Evolutionary conservation across 2,797 vertebrate genomes (phyloP).

Genomic region (Anniella stebbinsi): DNA sequence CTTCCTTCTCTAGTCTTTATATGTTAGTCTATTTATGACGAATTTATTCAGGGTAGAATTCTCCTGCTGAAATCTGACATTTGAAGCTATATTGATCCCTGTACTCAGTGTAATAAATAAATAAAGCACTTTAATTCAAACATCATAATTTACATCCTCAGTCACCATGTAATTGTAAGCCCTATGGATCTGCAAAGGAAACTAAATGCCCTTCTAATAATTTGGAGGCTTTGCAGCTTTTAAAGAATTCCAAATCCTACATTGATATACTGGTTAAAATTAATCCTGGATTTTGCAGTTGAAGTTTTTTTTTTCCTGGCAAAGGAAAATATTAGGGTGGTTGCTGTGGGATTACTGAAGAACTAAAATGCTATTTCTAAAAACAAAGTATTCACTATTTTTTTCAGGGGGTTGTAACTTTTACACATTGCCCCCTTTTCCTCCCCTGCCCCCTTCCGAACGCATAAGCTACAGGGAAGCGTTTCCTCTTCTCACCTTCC

Average conservation of each 20-base stretch:
- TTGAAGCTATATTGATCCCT: neutral
- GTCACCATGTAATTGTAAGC: conserved; percentile 12
- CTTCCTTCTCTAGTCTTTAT: neutral
- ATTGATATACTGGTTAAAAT: conserved; percentile 33
- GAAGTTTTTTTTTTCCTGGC: neutral
- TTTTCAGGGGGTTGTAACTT: neutral
- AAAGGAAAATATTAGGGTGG: neutral
- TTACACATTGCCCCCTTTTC: neutral
- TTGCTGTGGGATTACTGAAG: neutral
- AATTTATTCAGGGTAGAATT: neutral
- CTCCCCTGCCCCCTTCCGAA: too few relatives aligned
- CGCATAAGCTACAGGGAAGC: neutral
- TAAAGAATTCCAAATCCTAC: conserved; percentile 29
- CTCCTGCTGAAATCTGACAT: conserved; percentile 10
- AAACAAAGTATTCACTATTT: neutral
- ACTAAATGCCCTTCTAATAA: conserved; percentile 33
- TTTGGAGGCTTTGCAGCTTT: conserved; percentile 31
- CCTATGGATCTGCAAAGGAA: neutral
- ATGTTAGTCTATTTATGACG: neutral
- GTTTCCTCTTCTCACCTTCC: neutral
- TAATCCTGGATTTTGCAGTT: conserved; percentile 22
- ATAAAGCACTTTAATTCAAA: neutral
- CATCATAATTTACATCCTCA: neutral
- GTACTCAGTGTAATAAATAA: neutral
- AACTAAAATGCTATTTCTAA: neutral